Percentiles rank a stretch among this genome's conserved stretches.
phyloP scores from a whole-genome alignment of 2,888 invertebrate species.

The Pherbina coryleti region DNA sequence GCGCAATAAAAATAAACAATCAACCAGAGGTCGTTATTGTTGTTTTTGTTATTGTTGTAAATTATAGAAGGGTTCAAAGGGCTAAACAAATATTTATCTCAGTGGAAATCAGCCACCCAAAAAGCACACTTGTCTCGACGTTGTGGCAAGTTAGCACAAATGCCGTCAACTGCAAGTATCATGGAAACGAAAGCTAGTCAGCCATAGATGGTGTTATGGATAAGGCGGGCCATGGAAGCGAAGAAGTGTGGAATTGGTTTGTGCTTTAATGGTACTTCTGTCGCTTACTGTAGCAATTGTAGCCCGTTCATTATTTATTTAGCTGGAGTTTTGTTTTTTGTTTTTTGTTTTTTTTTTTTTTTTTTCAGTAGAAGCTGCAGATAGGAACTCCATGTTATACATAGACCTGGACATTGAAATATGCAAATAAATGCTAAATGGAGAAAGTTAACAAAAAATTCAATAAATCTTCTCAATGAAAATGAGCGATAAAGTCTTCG shows the following conservation, averaged over 20 bases:
- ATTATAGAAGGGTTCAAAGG: constrained; percentile 21
- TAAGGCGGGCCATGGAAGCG: not conserved
- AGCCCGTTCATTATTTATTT: constrained; percentile 5
- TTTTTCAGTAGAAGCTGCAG: too few relatives aligned
- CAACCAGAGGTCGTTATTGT: not conserved
- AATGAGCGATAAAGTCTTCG: constrained; percentile 8
- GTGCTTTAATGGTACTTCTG: constrained; percentile 10
- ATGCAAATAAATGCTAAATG: constrained; percentile 2
- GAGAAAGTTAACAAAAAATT: not conserved
- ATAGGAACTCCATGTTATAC: not conserved
- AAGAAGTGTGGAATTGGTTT: too few relatives aligned
- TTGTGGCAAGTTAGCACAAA: constrained; percentile 1
- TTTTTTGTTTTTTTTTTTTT: not conserved
- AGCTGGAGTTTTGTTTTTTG: not conserved
- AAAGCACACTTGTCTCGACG: not conserved
- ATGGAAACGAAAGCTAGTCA: constrained; percentile 11
- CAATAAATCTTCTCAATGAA: constrained; percentile 6
- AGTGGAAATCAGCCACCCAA: constrained; percentile 1
- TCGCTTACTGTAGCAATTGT: not conserved
- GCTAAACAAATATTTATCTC: constrained; percentile 31
- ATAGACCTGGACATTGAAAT: constrained; percentile 11
- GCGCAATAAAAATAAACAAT: not conserved
- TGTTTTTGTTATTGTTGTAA: constrained; percentile 16
- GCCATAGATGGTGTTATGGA: not conserved
- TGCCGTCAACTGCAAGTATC: not conserved